phyloP scores from a whole-genome alignment of 2,888 invertebrate species.

The Yponomeuta sedellus region DNA sequence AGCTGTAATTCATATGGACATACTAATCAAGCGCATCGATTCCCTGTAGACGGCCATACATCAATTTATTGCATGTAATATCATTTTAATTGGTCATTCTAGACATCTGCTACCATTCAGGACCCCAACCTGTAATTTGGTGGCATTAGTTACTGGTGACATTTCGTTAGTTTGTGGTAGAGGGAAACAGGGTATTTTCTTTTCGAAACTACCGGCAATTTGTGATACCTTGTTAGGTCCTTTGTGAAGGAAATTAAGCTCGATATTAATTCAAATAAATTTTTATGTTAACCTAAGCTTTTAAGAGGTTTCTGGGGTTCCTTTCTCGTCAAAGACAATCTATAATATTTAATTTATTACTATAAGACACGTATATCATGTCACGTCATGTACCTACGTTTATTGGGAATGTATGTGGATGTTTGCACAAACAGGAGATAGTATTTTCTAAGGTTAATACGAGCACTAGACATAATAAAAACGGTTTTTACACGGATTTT shows the following conservation, averaged over 20 bases:
- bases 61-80: constrained; percentile 31
- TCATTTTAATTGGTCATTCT: constrained; percentile 38
- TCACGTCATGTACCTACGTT: too few relatives aligned
- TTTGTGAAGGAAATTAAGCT: not conserved
- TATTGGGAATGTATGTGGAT: too few relatives aligned
- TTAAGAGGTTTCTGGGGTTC: too few relatives aligned
- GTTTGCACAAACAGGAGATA: too few relatives aligned
- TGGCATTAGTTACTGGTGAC: constrained; percentile 25
- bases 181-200: not conserved
- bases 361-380: too few relatives aligned
- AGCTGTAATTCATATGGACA: not conserved
- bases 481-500: too few relatives aligned
- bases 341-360: too few relatives aligned
- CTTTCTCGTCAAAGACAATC: too few relatives aligned
- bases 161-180: constrained; percentile 1
- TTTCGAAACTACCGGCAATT: not conserved
- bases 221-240: not conserved
- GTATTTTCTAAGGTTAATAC: too few relatives aligned
- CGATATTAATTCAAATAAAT: too few relatives aligned
- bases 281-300: too few relatives aligned
- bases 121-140: constrained; percentile 32
- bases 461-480: too few relatives aligned
- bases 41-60: constrained; percentile 20
- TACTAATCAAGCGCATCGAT: constrained; percentile 6
- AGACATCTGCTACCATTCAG: constrained; percentile 33